Evolutionary conservation across 2,888 invertebrate species (phyloP), one percentile per base, ranked within the genome.

Genomic region (Onchidella celtica): DNA sequence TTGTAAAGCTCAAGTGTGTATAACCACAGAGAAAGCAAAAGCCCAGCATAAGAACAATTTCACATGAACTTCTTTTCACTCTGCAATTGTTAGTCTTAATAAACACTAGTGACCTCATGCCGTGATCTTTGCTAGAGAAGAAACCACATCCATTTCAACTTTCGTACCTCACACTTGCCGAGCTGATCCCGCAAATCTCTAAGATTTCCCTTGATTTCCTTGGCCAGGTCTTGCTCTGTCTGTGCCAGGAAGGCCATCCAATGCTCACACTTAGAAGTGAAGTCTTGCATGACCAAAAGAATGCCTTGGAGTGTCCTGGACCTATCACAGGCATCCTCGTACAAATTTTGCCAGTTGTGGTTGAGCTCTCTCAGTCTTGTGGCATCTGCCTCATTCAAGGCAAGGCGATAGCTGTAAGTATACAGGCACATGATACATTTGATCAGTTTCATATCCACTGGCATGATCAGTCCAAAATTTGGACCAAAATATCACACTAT

Each of bases 231-330:
- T 38, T 88, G 84, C 85, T 93, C 92, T 0, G 90, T 90, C 83
- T 89, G 87, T 17, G 90, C 89, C 55, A 93, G 86, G 89, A 92
- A 92, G 0, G 87, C 85, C 89, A 91, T 89, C 92, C 93, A 93
- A 24, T 89, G 88, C 47, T 91, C 88, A 85, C 92, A 92, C 82
- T 92, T 92, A 74, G 90, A 85, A 2, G 88, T 88, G 85, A 92
- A 92, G 86, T 91, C 91, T 80, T 92, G 92, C 47, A 91, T 90
- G 69, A 89, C 84, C 69, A 92, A 83, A 66, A 92, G 84, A 70
- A 87, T 84, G 0, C 88, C 87, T 83, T 92, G 92, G 27, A 92
- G 79, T 9, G 84, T 85, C 73, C 89, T 89, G 83, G 87, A 88
- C 27, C 90, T 83, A 72, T 91, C 90, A 57, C 85, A 86, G 1